Percentiles rank a stretch among this genome's conserved stretches.
These are phyloP conservation scores for Acanthopagrus latus DNA, from an alignment of 2,797 vertebrate genomes.

Conservation along the genomic window DNA sequence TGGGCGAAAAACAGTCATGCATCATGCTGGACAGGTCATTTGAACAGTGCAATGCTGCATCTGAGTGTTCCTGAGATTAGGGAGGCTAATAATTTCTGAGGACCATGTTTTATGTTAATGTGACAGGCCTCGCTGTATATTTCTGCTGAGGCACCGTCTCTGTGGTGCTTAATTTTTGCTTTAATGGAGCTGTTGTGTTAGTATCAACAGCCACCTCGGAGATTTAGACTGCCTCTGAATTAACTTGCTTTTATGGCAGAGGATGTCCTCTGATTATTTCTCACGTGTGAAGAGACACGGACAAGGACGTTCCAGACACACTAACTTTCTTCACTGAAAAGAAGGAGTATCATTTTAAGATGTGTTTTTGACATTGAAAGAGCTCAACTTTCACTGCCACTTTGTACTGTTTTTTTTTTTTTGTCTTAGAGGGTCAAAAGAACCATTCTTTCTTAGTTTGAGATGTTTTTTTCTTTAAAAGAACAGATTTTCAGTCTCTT, in stretches of 20 bases:
- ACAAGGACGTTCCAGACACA: slow-evolving; percentile 34
- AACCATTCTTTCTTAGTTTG: background rate
- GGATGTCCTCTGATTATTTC: slow-evolving; percentile 79
- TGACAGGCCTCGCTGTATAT: slow-evolving; percentile 83
- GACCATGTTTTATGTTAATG: slow-evolving; percentile 92
- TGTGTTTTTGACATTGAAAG: background rate
- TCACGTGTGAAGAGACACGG: slow-evolving; percentile 13
- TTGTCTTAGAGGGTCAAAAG: background rate
- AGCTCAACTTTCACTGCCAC: too few species aligned
- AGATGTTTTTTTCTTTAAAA: slow-evolving; percentile 7
- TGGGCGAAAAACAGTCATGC: slow-evolving; percentile 81
- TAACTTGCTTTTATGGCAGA: slow-evolving; percentile 80
- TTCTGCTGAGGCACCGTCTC: slow-evolving; percentile 89
- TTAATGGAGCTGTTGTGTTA: slow-evolving; percentile 84
- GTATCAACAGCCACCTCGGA: slow-evolving; percentile 80
- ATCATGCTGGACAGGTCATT: slow-evolving; percentile 90
- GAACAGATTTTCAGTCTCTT: background rate
- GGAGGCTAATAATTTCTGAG: slow-evolving; percentile 87
- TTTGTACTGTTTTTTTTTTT: background rate
- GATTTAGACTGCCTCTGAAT: slow-evolving; percentile 80
- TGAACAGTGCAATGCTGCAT: slow-evolving; percentile 82
- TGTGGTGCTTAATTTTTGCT: slow-evolving; percentile 86
- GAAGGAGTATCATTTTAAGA: background rate
- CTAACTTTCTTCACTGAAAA: background rate
- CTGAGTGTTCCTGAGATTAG: slow-evolving; percentile 90